Conservation (phyloP, 2,888 invertebrate species). For the Leptopilina myrica region DNA sequence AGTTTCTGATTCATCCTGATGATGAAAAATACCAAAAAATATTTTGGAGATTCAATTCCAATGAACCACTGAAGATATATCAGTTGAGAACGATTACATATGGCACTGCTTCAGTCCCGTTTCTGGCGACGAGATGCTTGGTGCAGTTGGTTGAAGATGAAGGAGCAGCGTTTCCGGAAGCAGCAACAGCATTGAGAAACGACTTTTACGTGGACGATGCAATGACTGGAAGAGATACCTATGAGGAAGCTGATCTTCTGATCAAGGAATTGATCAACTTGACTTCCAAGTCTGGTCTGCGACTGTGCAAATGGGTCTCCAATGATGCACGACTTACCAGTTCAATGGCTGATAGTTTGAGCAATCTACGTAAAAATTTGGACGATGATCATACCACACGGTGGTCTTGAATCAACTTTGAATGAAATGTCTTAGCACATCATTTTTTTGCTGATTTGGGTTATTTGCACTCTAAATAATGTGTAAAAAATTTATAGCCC, state of each 20-base stretch:
- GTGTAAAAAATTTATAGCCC: too few species aligned
- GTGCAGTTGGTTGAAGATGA: conserved; percentile 5
- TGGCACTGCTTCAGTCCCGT: too few species aligned
- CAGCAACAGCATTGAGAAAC: background rate
- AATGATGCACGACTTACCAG: background rate
- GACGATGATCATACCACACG: conserved; percentile 5
- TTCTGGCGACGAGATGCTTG: too few species aligned
- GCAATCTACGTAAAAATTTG: background rate
- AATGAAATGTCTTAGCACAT: too few species aligned
- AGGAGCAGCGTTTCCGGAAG: background rate
- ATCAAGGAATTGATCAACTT: background rate
- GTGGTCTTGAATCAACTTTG: too few species aligned
- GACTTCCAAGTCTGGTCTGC: background rate
- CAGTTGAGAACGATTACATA: too few species aligned
- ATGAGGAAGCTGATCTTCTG: conserved; percentile 7
- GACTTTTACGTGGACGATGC: conserved; percentile 11
- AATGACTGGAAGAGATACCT: background rate
- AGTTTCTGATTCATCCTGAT: too few species aligned
- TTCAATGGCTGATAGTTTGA: background rate
- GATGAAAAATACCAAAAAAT: too few species aligned
- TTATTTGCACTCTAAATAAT: too few species aligned
- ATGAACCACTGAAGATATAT: too few species aligned
- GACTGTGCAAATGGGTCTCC: background rate
- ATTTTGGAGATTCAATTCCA: too few species aligned
- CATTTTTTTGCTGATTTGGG: too few species aligned